Conservation (phyloP, 2,888 invertebrate genomes). For the Drosophila robusta region DNA sequence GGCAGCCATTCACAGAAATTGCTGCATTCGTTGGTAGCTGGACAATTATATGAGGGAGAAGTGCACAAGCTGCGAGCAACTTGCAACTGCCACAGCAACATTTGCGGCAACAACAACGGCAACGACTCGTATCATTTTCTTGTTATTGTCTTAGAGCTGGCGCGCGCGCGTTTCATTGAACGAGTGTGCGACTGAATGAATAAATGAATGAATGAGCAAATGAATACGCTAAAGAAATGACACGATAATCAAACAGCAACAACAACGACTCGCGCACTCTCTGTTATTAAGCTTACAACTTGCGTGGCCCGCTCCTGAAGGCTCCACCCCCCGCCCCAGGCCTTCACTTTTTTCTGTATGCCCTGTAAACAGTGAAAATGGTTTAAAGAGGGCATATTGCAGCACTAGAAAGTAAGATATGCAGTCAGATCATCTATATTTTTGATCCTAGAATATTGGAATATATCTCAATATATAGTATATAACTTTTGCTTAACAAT, state of each 20-base stretch:
- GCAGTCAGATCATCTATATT: too few species aligned
- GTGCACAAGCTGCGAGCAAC: constrained; percentile 26
- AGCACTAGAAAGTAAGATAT: too few species aligned
- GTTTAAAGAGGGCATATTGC: not conserved
- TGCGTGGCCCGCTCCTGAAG: constrained; percentile 20
- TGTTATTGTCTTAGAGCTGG: constrained; percentile 65
- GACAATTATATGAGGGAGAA: constrained; percentile 43
- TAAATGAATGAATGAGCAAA: constrained; percentile 51
- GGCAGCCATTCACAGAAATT: constrained; percentile 71
- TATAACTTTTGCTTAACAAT: too few species aligned
- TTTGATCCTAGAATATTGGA: too few species aligned
- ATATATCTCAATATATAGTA: too few species aligned
- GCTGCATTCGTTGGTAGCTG: constrained; percentile 44
- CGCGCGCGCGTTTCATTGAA: constrained; percentile 42
- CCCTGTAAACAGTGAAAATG: not conserved
- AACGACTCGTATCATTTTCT: constrained; percentile 63
- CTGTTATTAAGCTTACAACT: constrained; percentile 49
- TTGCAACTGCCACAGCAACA: constrained; percentile 51
- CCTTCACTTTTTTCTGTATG: constrained; percentile 23
- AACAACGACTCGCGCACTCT: constrained; percentile 31
- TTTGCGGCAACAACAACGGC: constrained; percentile 19
- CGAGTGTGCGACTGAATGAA: constrained; percentile 44
- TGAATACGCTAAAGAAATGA: constrained; percentile 68
- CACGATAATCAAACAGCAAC: constrained; percentile 67
- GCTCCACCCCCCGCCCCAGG: not conserved